Percentiles rank a stretch among this genome's conserved stretches.
phyloP scores from a whole-genome alignment of 1,140 invertebrate genomes.

The Aporrectodea caliginosa region DNA sequence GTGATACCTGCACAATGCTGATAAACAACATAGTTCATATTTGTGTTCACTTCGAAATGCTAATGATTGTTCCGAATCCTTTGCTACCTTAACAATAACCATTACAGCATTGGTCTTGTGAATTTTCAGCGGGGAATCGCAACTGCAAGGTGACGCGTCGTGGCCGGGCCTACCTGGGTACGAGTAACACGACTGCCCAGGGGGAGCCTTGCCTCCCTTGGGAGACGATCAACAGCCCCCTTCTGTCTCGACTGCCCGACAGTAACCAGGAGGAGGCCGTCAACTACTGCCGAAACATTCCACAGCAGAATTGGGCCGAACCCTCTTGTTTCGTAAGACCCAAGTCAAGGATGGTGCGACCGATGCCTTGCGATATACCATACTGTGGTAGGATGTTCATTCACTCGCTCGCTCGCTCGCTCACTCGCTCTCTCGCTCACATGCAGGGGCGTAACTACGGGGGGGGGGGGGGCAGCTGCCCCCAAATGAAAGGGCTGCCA shows the following conservation, averaged over 20 bases:
- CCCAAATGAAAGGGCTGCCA: too few relatives aligned
- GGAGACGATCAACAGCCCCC: slow-evolving; percentile 10
- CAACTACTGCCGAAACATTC: slow-evolving; percentile 20
- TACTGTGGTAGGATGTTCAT: slow-evolving; percentile 17
- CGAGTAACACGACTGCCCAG: not conserved
- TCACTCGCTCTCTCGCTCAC: too few relatives aligned
- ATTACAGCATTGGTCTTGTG: too few relatives aligned
- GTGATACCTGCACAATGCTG: too few relatives aligned
- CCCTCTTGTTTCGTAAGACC: slow-evolving; percentile 8
- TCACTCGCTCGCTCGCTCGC: too few relatives aligned
- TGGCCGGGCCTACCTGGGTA: slow-evolving; percentile 7
- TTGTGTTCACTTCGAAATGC: too few relatives aligned
- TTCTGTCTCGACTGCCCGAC: slow-evolving; percentile 12
- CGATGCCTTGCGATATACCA: not conserved
- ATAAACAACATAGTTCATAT: too few relatives aligned
- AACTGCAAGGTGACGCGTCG: slow-evolving; percentile 11
- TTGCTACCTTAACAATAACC: too few relatives aligned
- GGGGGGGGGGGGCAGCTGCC: too few relatives aligned
- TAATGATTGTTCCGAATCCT: too few relatives aligned
- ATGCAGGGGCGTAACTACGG: too few relatives aligned
- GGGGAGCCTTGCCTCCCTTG: slow-evolving; percentile 10
- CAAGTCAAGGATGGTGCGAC: not conserved
- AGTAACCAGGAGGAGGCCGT: not conserved
- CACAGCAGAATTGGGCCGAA: slow-evolving; percentile 17
- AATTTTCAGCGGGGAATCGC: too few relatives aligned